phyloP scores from a whole-genome alignment of 2,888 invertebrate species.

The Nowickia ferox region DNA sequence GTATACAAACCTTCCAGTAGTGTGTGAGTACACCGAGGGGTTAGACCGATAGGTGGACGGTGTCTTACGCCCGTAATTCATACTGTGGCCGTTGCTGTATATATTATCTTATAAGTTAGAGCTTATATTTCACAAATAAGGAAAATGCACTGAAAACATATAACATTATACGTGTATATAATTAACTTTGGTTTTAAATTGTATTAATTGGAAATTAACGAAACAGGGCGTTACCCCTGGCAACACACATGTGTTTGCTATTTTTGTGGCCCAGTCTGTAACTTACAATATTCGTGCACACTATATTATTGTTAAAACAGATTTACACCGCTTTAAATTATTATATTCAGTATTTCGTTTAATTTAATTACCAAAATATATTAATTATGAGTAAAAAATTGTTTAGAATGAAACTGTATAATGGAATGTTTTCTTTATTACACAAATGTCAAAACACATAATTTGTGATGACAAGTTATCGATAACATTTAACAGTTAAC shows the following conservation, averaged over 20 bases:
- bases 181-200: background rate
- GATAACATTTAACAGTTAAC: background rate
- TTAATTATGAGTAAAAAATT: background rate
- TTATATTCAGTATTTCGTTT: background rate
- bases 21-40: slow-evolving; percentile 94
- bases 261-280: background rate
- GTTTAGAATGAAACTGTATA: slow-evolving; percentile 40
- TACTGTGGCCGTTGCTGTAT: slow-evolving; percentile 78
- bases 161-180: background rate
- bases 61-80: slow-evolving; percentile 91
- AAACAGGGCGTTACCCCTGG: slow-evolving; percentile 69
- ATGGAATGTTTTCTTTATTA: slow-evolving; percentile 61
- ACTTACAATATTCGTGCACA: background rate
- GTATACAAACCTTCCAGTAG: slow-evolving; percentile 86
- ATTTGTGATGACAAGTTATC: slow-evolving; percentile 36
- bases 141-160: background rate
- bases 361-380: slow-evolving; percentile 43
- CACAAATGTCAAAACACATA: slow-evolving; percentile 57
- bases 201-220: slow-evolving; percentile 16
- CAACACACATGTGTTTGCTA: slow-evolving; percentile 20
- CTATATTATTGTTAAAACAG: background rate
- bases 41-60: slow-evolving; percentile 92
- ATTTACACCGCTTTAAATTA: background rate
- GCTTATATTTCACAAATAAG: background rate
- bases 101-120: background rate